Base-by-base conservation (phyloP, 2,888 invertebrate genomes). In the Diadromus collaris region DNA sequence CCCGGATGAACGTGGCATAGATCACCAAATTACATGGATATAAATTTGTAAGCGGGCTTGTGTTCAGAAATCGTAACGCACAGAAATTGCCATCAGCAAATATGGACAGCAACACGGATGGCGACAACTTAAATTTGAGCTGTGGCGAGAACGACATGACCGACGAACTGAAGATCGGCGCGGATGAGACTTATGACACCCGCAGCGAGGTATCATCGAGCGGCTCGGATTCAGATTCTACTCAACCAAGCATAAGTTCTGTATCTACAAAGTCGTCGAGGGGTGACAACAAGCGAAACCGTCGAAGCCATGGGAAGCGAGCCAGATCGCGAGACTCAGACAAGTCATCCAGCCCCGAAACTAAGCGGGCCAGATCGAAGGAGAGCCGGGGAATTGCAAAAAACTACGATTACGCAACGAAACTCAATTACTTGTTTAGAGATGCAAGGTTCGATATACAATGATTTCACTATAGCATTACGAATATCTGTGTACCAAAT, bases 391-490 rank as follows among this genome's bases (percentile, higher is more conserved):
- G 88, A 69, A 91, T 91, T 83, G 91, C 93, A 74, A 95, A 95
- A 90, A 95, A 95, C 10, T 96, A 96, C 88, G 97, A 97, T 91
- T 97, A 96, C 87, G 93, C 95, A 92, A 96, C 96, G 29, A 97
- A 97, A 92, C 91, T 99, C 83, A 98, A 97, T 92, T 98, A 98
- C 91, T 93, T 99, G 84, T 98, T 99, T 91, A 94, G 98, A 84
- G 98, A 98, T 90, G 97, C 99, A 64, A 94, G 94, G 82, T 91
- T 88, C 76, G 88, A 77, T 78, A 74, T 79, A 19, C 76, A 27
- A 63, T 68, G 69, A n/a, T 46, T 70, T 41, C 44, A 65, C 24
- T 69, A 38, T 70, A 63, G 61, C 61, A 63, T n/a, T 61, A n/a
- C 38, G 44, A 48, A 51, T 61, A 54, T 64, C 46, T 48, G 64